Evolutionary conservation across 2,888 invertebrate genomes (phyloP), one percentile per base, ranked within the genome.

Genomic region (Dolichopus griseipennis): DNA sequence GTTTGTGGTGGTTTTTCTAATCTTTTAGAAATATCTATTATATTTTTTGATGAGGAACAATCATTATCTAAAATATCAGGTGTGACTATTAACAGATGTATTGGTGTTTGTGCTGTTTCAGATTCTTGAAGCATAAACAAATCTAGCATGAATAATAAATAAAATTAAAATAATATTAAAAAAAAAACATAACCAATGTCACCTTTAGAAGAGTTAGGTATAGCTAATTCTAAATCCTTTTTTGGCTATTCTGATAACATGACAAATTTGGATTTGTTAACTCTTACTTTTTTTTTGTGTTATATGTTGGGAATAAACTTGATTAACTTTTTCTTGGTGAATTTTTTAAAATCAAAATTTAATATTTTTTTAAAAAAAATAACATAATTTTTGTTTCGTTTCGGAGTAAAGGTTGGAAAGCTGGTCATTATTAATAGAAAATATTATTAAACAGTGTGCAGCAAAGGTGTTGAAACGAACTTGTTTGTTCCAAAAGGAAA

Each of bases 391-490:
- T 20, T 20, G 10, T 62, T 62, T 7, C 20, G n/a, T 62, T 62
- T 62, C 7, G 20, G 20, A 3, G n/a, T 62, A 62, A 62, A 20
- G n/a, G n/a, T n/a, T n/a, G n/a, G n/a, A 20, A n/a, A 6, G 62
- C 9, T 34, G 6, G 9, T 34, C 34, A 34, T 34, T 34, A 34
- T 34, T 34, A n/a, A n/a, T n/a, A n/a, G n/a, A 4, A 7, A 62
- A 6, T 20, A 8, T 20, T 62, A 62, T 62, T 62, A 62, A 21
- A 62, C 21, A 62, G 62, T 62, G 20, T 62, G 62, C 62, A 62
- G 62, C 62, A 62, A 62, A 62, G 62, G 62, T 62, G 21, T 20
- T 20, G 21, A 62, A 62, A 62, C 62, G 22, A 62, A 20, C 62
- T 62, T 20, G 62, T 62, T 62, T 20, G 20, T 62, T 20, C 21